Percentiles rank a stretch among this genome's conserved stretches.
phyloP scores from a whole-genome alignment of 2,797 vertebrate genomes.

The Channallabes apus region DNA sequence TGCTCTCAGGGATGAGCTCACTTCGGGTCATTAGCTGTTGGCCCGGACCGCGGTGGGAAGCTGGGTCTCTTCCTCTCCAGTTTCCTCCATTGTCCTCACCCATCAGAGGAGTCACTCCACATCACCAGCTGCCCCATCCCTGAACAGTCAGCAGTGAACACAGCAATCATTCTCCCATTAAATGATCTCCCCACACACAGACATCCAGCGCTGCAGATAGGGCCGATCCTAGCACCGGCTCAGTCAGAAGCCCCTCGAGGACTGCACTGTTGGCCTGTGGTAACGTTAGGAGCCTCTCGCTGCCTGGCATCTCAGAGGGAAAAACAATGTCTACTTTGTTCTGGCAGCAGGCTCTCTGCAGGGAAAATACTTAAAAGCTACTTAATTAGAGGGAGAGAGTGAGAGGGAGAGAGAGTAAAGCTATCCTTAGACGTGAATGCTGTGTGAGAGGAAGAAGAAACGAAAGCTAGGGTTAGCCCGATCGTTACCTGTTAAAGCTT shows the following conservation, averaged over 20 bases:
- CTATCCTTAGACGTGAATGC: slow-evolving; percentile 60
- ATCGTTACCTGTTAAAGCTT: slow-evolving; percentile 42
- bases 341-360: slow-evolving; percentile 64
- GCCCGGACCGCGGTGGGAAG: slow-evolving; percentile 64
- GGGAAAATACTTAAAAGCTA: slow-evolving; percentile 65
- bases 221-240: slow-evolving; percentile 73
- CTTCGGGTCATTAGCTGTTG: slow-evolving; percentile 66
- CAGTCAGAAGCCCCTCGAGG: slow-evolving; percentile 72
- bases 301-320: slow-evolving; percentile 61
- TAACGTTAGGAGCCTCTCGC: slow-evolving; percentile 59
- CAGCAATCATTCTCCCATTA: slow-evolving; percentile 79
- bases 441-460: slow-evolving; percentile 53
- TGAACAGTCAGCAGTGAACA: slow-evolving; percentile 75
- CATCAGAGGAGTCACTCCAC: slow-evolving; percentile 71
- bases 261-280: slow-evolving; percentile 58
- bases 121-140: slow-evolving; percentile 75
- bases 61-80: slow-evolving; percentile 74
- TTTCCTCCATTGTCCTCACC: slow-evolving; percentile 75
- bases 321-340: slow-evolving; percentile 69
- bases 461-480: slow-evolving; percentile 38
- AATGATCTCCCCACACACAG: slow-evolving; percentile 64
- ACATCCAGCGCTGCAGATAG: slow-evolving; percentile 61
- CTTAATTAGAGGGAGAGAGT: slow-evolving; percentile 67
- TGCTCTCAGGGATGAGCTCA: slow-evolving; percentile 66
- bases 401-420: slow-evolving; percentile 62